Conservation (phyloP, 2,797 vertebrate genomes). For the Euphonia xanthogaster region DNA sequence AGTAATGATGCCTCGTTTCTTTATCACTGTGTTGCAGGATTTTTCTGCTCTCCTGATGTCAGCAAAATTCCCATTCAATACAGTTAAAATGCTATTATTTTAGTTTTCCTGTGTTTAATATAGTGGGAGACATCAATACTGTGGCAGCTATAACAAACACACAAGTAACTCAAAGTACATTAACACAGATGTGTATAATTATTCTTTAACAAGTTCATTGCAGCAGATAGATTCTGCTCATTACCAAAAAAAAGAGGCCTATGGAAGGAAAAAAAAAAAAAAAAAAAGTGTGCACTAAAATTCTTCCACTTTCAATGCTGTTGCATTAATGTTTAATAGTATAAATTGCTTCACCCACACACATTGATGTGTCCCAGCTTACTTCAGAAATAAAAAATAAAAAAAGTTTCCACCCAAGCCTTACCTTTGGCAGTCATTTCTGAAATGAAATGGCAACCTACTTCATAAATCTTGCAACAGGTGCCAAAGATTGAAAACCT, state of each 20-base stretch:
- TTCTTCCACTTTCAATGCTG: neutral
- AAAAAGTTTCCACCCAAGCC: neutral
- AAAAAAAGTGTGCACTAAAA: neutral
- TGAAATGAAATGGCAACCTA: neutral
- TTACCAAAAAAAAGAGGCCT: neutral
- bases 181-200: slow-evolving; percentile 2
- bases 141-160: neutral
- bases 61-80: neutral
- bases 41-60: neutral
- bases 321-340: neutral
- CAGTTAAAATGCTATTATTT: neutral
- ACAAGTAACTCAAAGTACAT: neutral
- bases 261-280: neutral
- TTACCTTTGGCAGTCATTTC: neutral
- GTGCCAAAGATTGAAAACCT: neutral
- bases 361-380: neutral
- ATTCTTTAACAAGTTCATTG: neutral
- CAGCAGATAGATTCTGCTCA: neutral
- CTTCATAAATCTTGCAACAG: neutral
- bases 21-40: neutral
- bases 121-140: neutral
- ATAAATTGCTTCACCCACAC: neutral
- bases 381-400: neutral
- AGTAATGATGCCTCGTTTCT: neutral
- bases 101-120: neutral